Base-by-base conservation (phyloP, 2,797 vertebrate species). In the Aselliscus stoliczkanus region DNA sequence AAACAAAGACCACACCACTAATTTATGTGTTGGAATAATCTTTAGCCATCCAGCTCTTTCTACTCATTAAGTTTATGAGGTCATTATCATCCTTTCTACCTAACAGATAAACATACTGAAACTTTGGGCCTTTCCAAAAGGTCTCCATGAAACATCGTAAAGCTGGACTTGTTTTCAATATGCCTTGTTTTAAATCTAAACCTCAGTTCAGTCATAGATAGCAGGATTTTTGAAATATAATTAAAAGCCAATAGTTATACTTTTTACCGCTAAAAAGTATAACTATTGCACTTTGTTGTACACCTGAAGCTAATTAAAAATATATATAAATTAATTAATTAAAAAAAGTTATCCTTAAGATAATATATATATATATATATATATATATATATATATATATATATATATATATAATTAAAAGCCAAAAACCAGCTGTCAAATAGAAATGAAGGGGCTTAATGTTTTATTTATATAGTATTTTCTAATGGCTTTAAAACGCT, bases 11-110 rank as follows among this genome's bases (percentile, higher is more conserved):
- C 44, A 80, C n/a, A 73, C 37, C 54, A 58, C 75, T 62, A 2
- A 81, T 95, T 94, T 94, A 85, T 93, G 67, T 93, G 83, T 90
- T 95, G 70, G 69, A 84, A 89, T 97, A 70, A 93, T 92, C 83
- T 88, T 94, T 73, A 56, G 62, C 80, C n/a, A 42, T 88, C 27
- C 1, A 77, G 27, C 17, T 86, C 50, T 97, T 95, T 92, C 86
- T 76, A 95, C 14, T 90, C 58, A 93, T 90, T 86, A 89, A 54
- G 17, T 88, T 92, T 93, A 91, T 84, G 88, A 88, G 82, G 34
- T 91, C 80, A 83, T 93, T 97, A 81, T 91, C 75, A 67, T 75
- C 93, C 29, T 87, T 96, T 95, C 27, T 96, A 86, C 83, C 77
- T 86, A 73, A 89, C 14, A 93, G 60, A 69, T 89, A 95, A 90